Evolutionary conservation across 1,140 invertebrate species (phyloP).

Genomic region (Anadara kagoshimensis): DNA sequence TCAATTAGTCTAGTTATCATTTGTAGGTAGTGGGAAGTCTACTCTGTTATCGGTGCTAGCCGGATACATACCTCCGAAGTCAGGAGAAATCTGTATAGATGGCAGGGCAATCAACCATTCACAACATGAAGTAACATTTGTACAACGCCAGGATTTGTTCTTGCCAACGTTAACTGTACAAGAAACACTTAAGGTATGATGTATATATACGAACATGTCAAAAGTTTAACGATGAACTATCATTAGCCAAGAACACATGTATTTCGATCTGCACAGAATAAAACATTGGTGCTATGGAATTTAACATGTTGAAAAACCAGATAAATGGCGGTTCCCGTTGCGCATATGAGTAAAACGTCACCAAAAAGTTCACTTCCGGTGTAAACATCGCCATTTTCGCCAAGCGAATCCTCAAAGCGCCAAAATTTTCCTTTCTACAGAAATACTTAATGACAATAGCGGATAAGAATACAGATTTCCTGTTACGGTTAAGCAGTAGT

Average conservation of each 20-base stretch:
- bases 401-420: neutral
- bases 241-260: neutral
- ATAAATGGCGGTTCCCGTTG: no score
- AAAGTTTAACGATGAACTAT: neutral
- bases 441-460: neutral
- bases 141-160: conserved; percentile 19
- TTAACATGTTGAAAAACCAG: no score
- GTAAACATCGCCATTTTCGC: neutral
- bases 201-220: neutral
- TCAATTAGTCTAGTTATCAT: no score
- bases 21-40: conserved; percentile 27
- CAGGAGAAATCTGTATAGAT: conserved; percentile 14
- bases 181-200: conserved; percentile 26
- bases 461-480: no score
- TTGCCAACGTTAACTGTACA: conserved; percentile 23
- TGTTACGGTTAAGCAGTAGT: no score
- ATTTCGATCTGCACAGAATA: neutral
- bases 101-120: conserved; percentile 1
- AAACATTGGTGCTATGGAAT: no score
- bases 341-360: no score
- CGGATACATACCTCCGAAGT: conserved; percentile 18
- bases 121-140: conserved; percentile 3
- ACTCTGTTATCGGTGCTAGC: conserved; percentile 12
- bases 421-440: neutral
- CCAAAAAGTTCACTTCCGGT: neutral